Conservation (phyloP, 2,888 invertebrate genomes). For the Phorcus lineatus region DNA sequence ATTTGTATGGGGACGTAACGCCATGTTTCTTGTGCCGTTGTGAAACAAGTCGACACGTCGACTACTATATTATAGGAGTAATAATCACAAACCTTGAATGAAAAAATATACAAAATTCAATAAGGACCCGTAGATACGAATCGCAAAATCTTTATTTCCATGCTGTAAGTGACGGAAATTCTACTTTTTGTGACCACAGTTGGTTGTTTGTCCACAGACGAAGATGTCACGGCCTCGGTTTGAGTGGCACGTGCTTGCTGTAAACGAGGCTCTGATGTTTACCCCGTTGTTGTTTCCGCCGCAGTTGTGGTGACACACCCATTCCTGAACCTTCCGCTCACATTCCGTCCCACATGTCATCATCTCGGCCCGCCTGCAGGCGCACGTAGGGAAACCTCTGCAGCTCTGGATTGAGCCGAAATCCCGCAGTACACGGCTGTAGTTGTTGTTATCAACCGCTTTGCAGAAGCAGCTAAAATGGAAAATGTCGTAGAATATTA, state of each 20-base stretch:
- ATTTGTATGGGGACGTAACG: no score
- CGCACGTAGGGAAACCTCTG: background rate
- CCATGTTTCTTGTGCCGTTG: no score
- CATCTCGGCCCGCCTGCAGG: background rate
- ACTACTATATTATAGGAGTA: no score
- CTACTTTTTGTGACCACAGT: background rate
- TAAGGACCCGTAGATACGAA: no score
- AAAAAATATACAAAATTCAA: no score
- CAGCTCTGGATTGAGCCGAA: constrained; percentile 12
- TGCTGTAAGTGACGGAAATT: no score
- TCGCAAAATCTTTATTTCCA: no score
- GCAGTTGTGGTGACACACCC: constrained; percentile 4
- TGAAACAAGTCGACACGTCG: no score
- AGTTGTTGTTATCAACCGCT: background rate
- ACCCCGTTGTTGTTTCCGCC: background rate
- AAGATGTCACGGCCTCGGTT: background rate
- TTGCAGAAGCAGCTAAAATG: background rate
- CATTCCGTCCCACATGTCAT: background rate
- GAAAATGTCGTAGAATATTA: background rate
- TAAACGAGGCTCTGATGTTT: background rate
- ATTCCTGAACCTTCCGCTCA: background rate
- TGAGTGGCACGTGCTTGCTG: constrained; percentile 6
- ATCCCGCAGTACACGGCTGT: background rate
- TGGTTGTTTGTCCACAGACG: background rate
- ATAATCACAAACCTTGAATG: no score